Conservation (phyloP, 2,888 invertebrate genomes). For the Tridacna crocea region DNA sequence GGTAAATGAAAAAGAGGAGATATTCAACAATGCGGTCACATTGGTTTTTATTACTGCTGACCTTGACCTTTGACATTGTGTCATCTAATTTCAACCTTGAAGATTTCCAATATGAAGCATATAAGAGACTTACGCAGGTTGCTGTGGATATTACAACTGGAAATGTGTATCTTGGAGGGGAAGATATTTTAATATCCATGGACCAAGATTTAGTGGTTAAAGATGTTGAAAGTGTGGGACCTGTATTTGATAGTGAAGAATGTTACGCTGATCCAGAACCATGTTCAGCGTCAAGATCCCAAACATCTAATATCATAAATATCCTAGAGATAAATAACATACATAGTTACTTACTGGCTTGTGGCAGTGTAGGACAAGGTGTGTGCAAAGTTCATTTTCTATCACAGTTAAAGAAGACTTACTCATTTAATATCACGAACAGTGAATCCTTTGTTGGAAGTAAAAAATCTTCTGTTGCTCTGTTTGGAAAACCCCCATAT, state of each 20-base stretch:
- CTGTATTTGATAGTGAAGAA: conserved; percentile 41
- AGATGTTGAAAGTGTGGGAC: conserved; percentile 15
- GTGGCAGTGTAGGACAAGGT: conserved; percentile 55
- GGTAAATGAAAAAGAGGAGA: too few species aligned
- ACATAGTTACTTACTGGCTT: conserved; percentile 49
- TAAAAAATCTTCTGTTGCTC: conserved; percentile 46
- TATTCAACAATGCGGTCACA: too few species aligned
- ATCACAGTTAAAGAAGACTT: conserved; percentile 24
- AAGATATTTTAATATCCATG: conserved; percentile 38
- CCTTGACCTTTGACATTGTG: background rate
- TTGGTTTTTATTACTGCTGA: background rate
- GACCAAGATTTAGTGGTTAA: conserved; percentile 37
- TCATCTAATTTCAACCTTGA: background rate
- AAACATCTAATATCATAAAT: conserved; percentile 35
- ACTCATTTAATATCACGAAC: conserved; percentile 43
- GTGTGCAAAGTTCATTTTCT: conserved; percentile 51
- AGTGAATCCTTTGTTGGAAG: conserved; percentile 57
- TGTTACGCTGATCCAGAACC: conserved; percentile 36
- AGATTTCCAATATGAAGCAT: conserved; percentile 29
- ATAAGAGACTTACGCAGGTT: conserved; percentile 26
- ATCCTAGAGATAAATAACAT: conserved; percentile 44
- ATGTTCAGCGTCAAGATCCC: conserved; percentile 22
- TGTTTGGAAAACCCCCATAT: conserved; percentile 48
- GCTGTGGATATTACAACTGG: conserved; percentile 34
- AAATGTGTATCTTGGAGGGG: conserved; percentile 49